A percentile compares a stretch with the other conserved stretches of the same genome.
phyloP scores from a whole-genome alignment of 2,888 invertebrate genomes.

The Chorisops tibialis region DNA sequence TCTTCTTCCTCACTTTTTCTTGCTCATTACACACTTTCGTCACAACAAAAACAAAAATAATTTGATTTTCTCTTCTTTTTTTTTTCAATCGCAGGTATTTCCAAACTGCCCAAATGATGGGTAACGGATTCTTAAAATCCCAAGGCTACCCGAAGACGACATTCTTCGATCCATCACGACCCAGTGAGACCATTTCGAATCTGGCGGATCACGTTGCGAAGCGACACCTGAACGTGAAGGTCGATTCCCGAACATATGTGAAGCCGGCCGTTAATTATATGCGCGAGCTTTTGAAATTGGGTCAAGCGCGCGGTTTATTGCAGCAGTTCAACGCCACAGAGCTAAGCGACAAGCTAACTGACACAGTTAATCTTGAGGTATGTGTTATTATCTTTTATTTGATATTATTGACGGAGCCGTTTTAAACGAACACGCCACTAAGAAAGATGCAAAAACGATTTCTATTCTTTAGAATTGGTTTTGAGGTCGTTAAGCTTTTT shows the following conservation, averaged over 20 bases:
- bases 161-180: constrained; percentile 65
- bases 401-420: no score
- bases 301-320: constrained; percentile 65
- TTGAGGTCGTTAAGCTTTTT: no score
- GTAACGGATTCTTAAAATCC: constrained; percentile 71
- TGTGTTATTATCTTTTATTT: no score
- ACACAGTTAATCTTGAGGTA: constrained; percentile 73
- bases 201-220: constrained; percentile 67
- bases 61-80: not conserved
- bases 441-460: no score
- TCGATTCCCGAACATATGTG: constrained; percentile 71
- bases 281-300: constrained; percentile 68
- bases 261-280: constrained; percentile 71
- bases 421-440: no score
- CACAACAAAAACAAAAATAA: not conserved
- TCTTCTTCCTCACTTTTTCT: no score
- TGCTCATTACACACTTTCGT: no score
- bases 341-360: constrained; percentile 71
- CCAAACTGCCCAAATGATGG: constrained; percentile 64
- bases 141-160: constrained; percentile 72
- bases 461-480: not conserved
- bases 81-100: constrained; percentile 62
- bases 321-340: constrained; percentile 66
- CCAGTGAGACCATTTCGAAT: constrained; percentile 68
- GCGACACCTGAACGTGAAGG: constrained; percentile 66